Base-by-base conservation (phyloP, 2,113 vertebrate genomes). In the Panthera tigris region DNA sequence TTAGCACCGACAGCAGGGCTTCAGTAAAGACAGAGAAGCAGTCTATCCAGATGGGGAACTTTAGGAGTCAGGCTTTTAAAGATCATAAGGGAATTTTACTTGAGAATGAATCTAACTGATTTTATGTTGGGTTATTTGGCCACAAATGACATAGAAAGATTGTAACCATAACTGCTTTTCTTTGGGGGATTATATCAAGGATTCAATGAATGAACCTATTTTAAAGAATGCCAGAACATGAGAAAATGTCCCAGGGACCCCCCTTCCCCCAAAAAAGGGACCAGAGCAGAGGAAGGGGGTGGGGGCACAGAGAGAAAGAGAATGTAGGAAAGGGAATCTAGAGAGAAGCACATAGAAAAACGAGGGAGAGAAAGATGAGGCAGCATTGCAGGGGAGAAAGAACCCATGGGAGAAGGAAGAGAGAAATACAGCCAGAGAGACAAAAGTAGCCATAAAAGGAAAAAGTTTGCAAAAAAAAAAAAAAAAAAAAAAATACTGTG, bases 61-160 rank as follows among this genome's bases (percentile, higher is more conserved):
- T 78, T 39, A 93, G 86, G 50, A 94, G 82, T 78, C 73, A 86
- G 33, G 31, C 5, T 93, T 92, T 95, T 89, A 96, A 97, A 93
- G 31, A 31, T n/a, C 88, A 68, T 73, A 41, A 96, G 29, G 41
- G 41, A 92, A 92, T 95, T 94, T 94, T 89, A 83, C 33, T 97
- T 90, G 76, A 74, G 95, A 96, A 92, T 97, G 52, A 92, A 57
- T 92, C 61, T 73, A 82, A 89, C 66, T 73, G 80, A 74, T 93
- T 95, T 96, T 95, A 82, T 86, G 39, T 36, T 76, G 41, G 33
- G 33, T 95, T 90, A 91, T 90, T 96, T 80, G 80, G 48, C 29
- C 27, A 84, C 68, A 95, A 79, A 73, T 52, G 73, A 86, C 79
- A 74, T 76, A 89, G 52, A 89, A 82, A 92, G 36, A 79, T 68